These are phyloP conservation scores for Stomatorhinus ivindoensis DNA, from an alignment of 2,113 vertebrate genomes.

Conservation along the genomic window DNA sequence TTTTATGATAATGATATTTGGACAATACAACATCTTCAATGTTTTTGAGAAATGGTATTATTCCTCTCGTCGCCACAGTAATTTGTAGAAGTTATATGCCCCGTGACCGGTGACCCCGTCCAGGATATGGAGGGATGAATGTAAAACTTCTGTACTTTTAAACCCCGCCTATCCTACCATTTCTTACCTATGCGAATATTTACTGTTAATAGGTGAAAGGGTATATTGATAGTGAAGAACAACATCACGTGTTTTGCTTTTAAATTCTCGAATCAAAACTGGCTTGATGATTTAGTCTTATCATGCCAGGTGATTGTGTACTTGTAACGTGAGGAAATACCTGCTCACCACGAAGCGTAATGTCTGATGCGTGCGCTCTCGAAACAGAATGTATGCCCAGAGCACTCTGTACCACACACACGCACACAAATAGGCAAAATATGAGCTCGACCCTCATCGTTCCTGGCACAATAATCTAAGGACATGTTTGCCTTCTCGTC, in stretches of 20 bases:
- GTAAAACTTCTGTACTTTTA: not conserved
- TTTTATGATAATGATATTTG: not conserved
- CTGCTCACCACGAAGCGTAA: not conserved
- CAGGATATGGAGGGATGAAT: not conserved
- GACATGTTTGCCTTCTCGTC: not conserved
- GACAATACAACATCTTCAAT: not conserved
- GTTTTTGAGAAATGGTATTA: not conserved
- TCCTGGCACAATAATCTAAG: not conserved
- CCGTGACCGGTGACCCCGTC: not conserved
- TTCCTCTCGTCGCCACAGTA: not conserved
- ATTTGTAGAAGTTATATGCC: not conserved
- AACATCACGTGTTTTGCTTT: not conserved
- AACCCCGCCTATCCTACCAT: not conserved
- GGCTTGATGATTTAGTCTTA: not conserved
- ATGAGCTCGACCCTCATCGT: not conserved
- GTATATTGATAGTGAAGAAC: not conserved
- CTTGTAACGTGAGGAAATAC: not conserved
- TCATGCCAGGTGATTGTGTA: not conserved
- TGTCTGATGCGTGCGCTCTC: not conserved
- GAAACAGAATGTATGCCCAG: not conserved
- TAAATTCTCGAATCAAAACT: not conserved
- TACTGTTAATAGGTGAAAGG: not conserved
- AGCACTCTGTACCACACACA: not conserved
- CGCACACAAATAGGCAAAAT: not conserved
- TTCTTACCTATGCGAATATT: not conserved